Evolutionary conservation across 1,140 invertebrate genomes (phyloP), one percentile per base, ranked within the genome.

Genomic region (Bombus ignitus): DNA sequence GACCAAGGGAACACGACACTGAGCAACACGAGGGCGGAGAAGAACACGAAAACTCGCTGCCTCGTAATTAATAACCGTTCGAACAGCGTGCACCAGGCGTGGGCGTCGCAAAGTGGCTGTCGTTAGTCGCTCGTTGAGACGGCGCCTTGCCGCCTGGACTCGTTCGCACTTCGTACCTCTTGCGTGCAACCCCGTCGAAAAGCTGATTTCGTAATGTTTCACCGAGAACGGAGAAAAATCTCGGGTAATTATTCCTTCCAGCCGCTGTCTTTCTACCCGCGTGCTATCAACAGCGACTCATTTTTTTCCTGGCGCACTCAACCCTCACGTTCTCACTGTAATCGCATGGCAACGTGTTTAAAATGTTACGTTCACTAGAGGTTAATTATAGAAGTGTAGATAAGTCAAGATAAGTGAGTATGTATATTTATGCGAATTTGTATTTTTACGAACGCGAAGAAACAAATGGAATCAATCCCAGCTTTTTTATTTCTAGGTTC

Each of bases 1-100:
- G 76, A 77, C 74, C 35, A 78, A 28, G 77, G 68, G 70, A 85
- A 85, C 83, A 80, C 76, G 83, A 80, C 47, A 57, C 68, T 68
- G 57, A 73, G 77, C 76, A 65, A 74, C 53, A 66, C 74, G 82
- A 44, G 57, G 81, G 81, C 57, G 82, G 68, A 79, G 59, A 73
- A 80, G 86, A 85, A 87, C 71, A 80, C 76, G 83, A 87, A 88
- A 88, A 74, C 73, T 53, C 66, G 83, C 28, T 82, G 83, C 76
- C 87, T 88, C 87, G 84, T 82, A 86, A 88, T 86, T 86, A 82
- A 88, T 88, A 86, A 86, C 78, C 84, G 79, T 88, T 88, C 78
- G 87, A 81, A 77, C 77, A 75, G 59, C 82, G 74, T 70, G 82
- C 57, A 53, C 10, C 28, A 32, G 44, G 82, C 82, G 83, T 86